Base-by-base conservation (phyloP, 1,140 invertebrate genomes). In the Augochlora pura region DNA sequence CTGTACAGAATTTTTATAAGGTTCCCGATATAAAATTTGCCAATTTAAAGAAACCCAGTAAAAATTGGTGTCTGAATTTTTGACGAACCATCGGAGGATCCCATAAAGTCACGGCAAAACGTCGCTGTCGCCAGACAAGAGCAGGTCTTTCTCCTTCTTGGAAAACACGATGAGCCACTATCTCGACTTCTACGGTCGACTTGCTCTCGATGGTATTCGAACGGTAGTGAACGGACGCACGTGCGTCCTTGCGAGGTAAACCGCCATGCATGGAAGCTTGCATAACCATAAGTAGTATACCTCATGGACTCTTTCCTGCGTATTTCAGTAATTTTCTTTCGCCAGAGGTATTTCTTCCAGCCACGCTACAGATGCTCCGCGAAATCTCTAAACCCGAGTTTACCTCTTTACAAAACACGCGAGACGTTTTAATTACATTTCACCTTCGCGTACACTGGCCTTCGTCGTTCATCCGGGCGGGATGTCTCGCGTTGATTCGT, bases 201-300 rank as follows among this genome's bases (percentile, higher is more conserved):
- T 75, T 70, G 62, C 23, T 70, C 39, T 42, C 67, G 76, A 74
- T 72, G 72, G 82, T 42, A 69, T 77, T 80, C 32, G 83, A 75
- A 46, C 63, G 83, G 73, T 59, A 62, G 84, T 71, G 85, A 85
- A 84, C 77, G 83, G 73, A 82, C 67, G 32, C 69, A 83, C 62
- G 66, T 79, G 73, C 77, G 81, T 80, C 81, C 81, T 86, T 85
- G 83, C 72, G 73, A 83, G 85, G 65, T 74, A 71, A 78, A 72
- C 68, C 80, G 79, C 83, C 67, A 25, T 72, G 71, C 71, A 77
- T 57, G 60, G 62, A 60, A 52, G 46, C 32, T 86, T 86, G 73
- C 83, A 67, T 82, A 85, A 82, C 67, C 65, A 62, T 57, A 77
- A 74, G 57, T 70, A 78, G 71, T n/a, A 69, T 70, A 59, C 62